Base-by-base conservation (phyloP, 2,113 vertebrate genomes). In the Neopipo cinnamomea region DNA sequence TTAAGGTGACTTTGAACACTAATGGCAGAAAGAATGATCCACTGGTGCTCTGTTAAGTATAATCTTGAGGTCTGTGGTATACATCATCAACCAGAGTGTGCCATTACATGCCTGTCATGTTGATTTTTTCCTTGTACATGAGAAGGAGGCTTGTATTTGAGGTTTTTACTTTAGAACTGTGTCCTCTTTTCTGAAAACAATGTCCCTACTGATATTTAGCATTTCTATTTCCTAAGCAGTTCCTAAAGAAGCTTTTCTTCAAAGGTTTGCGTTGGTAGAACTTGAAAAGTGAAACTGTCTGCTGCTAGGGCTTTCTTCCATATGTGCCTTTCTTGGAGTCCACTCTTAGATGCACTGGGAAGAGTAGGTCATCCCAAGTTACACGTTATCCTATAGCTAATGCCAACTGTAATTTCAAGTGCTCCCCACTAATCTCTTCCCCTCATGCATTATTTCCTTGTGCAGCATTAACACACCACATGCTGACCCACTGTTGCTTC, bases 401-500 rank as follows among this genome's bases (percentile, higher is more conserved):
- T 88, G 62, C 83, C 88, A 75, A 94, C 84, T 83, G 41, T 83
- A 96, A 94, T 95, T 96, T 96, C 80, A 91, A 88, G 87, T 87
- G 53, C 80, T 95, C 75, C 55, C 44, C 52, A 17, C 76, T 97
- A 91, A 95, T 97, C 96, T 95, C 82, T 94, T 58, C 81, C 61
- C 85, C 92, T 97, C 85, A 63, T 89, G 85, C 93, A 90, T 97
- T 97, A 96, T 96, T 98, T 97, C 96, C 96, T 96, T 78, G 86
- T 46, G 90, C 81, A 88, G 93, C 92, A 96, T 94, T 97, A 97
- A 88, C 95, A 94, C 98, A 94, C 94, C 95, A 80, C 97, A 96
- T 85, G 91, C 97, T 97, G 97, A 98, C 97, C 96, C 82, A 58
- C 93, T 93, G 95, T 91, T 97, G 92, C 97, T 97, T 96, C 98